Percentiles rank a stretch among this genome's conserved stretches.
Evolutionary conservation across 2,113 vertebrate species (phyloP).

Genomic region (Embiotoca jacksoni): DNA sequence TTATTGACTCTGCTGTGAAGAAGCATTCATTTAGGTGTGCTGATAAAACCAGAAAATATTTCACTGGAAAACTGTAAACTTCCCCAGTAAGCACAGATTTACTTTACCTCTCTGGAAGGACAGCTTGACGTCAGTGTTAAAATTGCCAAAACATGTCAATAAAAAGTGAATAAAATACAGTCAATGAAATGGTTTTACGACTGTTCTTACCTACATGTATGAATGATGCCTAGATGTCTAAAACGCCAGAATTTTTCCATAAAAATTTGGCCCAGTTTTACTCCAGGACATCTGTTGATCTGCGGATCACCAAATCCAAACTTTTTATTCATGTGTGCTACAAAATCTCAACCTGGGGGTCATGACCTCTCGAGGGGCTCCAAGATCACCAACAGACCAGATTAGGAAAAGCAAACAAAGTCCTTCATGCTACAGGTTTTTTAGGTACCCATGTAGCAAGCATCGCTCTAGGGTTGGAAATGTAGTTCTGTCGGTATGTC

Average conservation of each 20-base stretch:
- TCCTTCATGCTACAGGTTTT: neutral
- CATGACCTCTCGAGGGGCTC: neutral
- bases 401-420: neutral
- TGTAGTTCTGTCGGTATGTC: neutral
- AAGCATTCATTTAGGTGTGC: slow-evolving; percentile 20
- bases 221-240: too few relatives aligned
- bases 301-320: too few relatives aligned
- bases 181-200: too few relatives aligned
- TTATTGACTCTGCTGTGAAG: slow-evolving; percentile 30
- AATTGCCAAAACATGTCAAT: neutral
- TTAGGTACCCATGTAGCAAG: too few relatives aligned
- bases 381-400: neutral
- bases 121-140: neutral
- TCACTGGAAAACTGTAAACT: slow-evolving; percentile 6
- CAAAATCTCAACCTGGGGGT: neutral
- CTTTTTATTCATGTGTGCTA: neutral
- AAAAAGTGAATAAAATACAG: neutral
- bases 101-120: neutral
- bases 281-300: too few relatives aligned
- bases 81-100: neutral
- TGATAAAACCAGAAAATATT: slow-evolving; percentile 21
- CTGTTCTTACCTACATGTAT: too few relatives aligned
- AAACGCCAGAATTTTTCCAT: too few relatives aligned
- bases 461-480: neutral
- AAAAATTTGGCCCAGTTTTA: too few relatives aligned